A percentile compares a stretch with the other conserved stretches of the same genome.
These are phyloP conservation scores for Phainopepla nitens DNA, from an alignment of 2,113 vertebrate genomes.

Conservation along the genomic window DNA sequence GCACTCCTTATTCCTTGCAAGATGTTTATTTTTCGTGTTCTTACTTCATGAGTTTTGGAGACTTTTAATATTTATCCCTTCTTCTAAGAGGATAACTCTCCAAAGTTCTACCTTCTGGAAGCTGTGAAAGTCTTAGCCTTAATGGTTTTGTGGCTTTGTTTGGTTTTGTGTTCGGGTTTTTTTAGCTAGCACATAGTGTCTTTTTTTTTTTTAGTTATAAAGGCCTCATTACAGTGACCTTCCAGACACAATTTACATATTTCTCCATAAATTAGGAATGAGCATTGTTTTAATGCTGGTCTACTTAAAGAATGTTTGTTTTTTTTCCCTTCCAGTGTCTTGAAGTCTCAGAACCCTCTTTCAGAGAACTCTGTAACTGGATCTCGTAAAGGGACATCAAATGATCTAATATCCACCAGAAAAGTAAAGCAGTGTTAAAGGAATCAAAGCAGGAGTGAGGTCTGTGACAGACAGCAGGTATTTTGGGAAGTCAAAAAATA, in stretches of 20 bases:
- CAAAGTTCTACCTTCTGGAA: not conserved
- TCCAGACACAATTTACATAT: not conserved
- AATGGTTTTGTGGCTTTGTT: not conserved
- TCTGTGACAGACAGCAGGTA: not conserved
- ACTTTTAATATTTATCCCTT: not conserved
- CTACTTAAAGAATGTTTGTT: not conserved
- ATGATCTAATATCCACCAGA: not conserved
- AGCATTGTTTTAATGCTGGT: not conserved
- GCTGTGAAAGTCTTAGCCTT: not conserved
- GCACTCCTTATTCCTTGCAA: not conserved
- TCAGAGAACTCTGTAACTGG: not conserved
- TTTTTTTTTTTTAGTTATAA: not conserved
- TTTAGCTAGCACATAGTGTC: not conserved
- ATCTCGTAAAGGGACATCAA: not conserved
- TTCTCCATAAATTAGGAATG: not conserved
- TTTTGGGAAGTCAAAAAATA: not conserved
- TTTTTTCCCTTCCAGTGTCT: not conserved
- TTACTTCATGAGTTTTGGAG: not conserved
- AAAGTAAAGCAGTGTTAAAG: not conserved
- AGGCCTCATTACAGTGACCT: not conserved
- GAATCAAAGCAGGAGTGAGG: not conserved
- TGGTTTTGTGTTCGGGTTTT: not conserved
- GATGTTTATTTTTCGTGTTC: not conserved
- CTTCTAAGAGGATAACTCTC: not conserved
- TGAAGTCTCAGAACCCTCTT: not conserved